These are phyloP conservation scores for Entomobrya proxima DNA, from an alignment of 2,888 invertebrate genomes.

Conservation along the genomic window DNA sequence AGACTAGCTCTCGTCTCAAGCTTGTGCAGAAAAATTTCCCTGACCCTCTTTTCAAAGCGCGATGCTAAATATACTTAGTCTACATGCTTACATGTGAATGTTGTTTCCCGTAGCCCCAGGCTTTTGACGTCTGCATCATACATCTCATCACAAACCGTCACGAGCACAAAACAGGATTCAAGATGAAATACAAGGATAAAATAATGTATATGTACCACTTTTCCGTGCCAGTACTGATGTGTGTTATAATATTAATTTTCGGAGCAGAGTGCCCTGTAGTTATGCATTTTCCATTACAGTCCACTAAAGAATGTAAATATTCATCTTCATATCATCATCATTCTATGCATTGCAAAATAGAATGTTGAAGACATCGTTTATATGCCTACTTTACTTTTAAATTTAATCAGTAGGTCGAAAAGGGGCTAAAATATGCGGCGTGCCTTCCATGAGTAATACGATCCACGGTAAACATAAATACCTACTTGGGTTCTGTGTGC, in stretches of 20 bases:
- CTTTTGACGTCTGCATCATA: slow-evolving; percentile 24
- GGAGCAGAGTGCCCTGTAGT: not conserved
- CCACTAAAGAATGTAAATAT: slow-evolving; percentile 18
- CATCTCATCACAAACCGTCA: slow-evolving; percentile 55
- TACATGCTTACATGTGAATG: not conserved
- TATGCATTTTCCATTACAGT: slow-evolving; percentile 17
- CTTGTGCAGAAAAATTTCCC: not conserved
- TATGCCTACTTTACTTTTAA: slow-evolving; percentile 18
- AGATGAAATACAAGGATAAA: slow-evolving; percentile 13
- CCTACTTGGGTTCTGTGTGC: too few relatives aligned
- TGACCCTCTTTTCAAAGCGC: not conserved
- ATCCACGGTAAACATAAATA: not conserved
- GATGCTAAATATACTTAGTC: not conserved
- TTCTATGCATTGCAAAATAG: not conserved
- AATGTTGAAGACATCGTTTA: not conserved
- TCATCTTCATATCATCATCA: not conserved
- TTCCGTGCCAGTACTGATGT: not conserved
- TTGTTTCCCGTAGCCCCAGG: slow-evolving; percentile 12
- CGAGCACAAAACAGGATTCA: slow-evolving; percentile 27
- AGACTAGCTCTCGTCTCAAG: not conserved
- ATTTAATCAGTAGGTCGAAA: slow-evolving; percentile 39
- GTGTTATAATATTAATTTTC: not conserved
- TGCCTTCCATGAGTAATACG: not conserved
- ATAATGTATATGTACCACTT: not conserved
- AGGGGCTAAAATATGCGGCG: slow-evolving; percentile 28